phyloP scores from a whole-genome alignment of 2,113 vertebrate species.

The Tenebrosternarchus preto region DNA sequence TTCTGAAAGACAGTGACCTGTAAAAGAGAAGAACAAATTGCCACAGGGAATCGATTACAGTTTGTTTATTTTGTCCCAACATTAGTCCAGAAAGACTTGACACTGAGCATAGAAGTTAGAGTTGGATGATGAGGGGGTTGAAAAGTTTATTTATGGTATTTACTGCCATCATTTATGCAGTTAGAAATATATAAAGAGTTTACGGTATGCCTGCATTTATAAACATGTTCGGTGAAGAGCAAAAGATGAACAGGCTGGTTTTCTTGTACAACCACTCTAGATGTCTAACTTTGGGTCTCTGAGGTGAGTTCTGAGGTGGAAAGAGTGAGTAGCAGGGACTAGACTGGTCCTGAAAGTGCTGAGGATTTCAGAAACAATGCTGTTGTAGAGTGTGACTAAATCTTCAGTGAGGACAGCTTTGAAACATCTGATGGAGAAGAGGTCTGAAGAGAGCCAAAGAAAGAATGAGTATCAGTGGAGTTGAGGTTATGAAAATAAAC shows the following conservation, averaged over 20 bases:
- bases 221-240: neutral
- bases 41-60: neutral
- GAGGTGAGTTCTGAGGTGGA: neutral
- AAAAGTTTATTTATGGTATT: neutral
- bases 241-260: neutral
- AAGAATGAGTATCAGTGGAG: neutral
- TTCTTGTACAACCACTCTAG: conserved; percentile 14
- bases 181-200: neutral
- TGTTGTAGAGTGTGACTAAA: neutral
- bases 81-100: neutral
- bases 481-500: neutral
- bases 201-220: neutral
- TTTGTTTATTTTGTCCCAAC: neutral
- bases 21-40: neutral
- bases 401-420: neutral
- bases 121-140: neutral
- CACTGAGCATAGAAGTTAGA: neutral
- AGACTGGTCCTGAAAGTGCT: neutral
- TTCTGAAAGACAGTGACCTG: neutral
- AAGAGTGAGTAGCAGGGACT: neutral
- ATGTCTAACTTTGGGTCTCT: neutral
- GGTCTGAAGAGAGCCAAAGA: neutral
- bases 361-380: neutral
- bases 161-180: neutral
- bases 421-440: neutral